Evolutionary conservation across 2,113 vertebrate species (phyloP).

Genomic region (Thinocorus orbignyianus): DNA sequence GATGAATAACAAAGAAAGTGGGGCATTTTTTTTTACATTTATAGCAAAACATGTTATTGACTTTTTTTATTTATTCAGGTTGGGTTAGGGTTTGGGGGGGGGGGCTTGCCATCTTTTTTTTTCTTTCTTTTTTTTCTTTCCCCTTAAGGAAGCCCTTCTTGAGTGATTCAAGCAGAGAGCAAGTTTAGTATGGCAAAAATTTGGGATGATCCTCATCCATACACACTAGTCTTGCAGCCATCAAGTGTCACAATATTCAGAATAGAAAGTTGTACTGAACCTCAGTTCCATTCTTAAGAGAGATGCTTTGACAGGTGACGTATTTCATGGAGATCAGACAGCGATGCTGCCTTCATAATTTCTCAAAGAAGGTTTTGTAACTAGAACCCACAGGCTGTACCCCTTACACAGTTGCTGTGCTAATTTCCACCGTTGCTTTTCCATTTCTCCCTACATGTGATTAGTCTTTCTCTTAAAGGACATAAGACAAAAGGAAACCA

Average conservation of each 20-base stretch:
- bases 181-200: background rate
- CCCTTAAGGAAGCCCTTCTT: background rate
- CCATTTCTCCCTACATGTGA: background rate
- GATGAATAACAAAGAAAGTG: background rate
- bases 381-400: background rate
- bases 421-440: background rate
- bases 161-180: background rate
- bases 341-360: background rate
- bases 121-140: background rate
- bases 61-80: background rate
- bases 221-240: background rate
- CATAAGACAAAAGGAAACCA: background rate
- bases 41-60: background rate
- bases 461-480: background rate
- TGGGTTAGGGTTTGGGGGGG: too few species aligned
- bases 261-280: background rate
- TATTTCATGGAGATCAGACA: background rate
- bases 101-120: background rate
- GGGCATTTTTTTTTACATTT: background rate
- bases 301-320: background rate
- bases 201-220: background rate
- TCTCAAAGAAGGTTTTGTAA: background rate
- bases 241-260: background rate
- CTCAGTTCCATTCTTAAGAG: background rate
- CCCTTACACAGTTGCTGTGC: background rate